These are phyloP conservation scores for Ommatoiulus sabulosus DNA, from an alignment of 2,888 invertebrate species.

Conservation along the genomic window DNA sequence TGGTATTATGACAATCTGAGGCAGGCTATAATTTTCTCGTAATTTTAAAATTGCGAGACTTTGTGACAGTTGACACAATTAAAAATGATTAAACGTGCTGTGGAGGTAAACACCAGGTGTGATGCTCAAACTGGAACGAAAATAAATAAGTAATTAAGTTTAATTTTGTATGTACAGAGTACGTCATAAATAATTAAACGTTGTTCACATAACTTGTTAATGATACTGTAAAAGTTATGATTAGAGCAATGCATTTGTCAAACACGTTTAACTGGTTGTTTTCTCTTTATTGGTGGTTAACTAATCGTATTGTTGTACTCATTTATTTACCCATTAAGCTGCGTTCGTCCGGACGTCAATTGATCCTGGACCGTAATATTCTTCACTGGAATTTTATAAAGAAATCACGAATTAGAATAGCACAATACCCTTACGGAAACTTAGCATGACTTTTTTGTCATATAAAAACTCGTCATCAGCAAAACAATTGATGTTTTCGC, in stretches of 20 bases:
- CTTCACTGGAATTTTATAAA: constrained; percentile 45
- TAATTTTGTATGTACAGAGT: neutral
- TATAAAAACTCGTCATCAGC: too few species aligned
- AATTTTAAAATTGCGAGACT: neutral
- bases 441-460: too few species aligned
- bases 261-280: too few species aligned
- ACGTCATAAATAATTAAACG: neutral
- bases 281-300: neutral
- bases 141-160: neutral
- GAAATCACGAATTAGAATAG: too few species aligned
- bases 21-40: constrained; percentile 22
- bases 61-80: neutral
- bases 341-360: neutral
- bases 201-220: neutral
- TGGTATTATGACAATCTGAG: neutral
- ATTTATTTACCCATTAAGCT: constrained; percentile 29
- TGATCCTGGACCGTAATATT: constrained; percentile 29
- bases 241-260: too few species aligned
- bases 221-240: neutral
- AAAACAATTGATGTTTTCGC: too few species aligned
- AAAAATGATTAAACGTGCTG: neutral
- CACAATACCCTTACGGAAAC: too few species aligned
- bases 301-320: neutral
- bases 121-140: neutral
- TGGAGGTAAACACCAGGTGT: neutral